Evolutionary conservation across 1,140 invertebrate genomes (phyloP).

Genomic region (Brachystomella parvula): DNA sequence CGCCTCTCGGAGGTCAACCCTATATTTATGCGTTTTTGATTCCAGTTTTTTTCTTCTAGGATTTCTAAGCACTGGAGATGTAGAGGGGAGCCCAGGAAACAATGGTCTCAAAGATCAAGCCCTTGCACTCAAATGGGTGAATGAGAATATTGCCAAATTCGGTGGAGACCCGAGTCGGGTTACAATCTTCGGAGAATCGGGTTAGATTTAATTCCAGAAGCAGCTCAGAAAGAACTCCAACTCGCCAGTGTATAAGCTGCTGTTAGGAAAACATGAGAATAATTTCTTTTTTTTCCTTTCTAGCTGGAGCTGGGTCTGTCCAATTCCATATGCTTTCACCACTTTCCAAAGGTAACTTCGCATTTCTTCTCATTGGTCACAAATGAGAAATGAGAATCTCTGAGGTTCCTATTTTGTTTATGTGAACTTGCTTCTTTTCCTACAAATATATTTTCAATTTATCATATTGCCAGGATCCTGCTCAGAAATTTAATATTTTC

Average conservation of each 20-base stretch:
- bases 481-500: too few relatives aligned
- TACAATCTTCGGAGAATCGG: conserved; percentile 3
- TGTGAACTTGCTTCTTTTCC: too few relatives aligned
- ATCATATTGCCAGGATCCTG: too few relatives aligned
- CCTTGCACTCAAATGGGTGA: conserved; percentile 19
- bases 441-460: too few relatives aligned
- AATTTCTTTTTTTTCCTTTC: background rate
- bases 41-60: too few relatives aligned
- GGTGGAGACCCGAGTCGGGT: conserved; percentile 18
- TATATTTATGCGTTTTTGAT: background rate
- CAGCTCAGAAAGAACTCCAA: background rate
- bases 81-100: conserved; percentile 17
- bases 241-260: conserved; percentile 13
- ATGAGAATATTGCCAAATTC: conserved; percentile 26
- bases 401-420: conserved; percentile 3
- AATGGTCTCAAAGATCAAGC: conserved; percentile 25
- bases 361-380: too few relatives aligned
- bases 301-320: conserved; percentile 33
- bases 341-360: conserved; percentile 27
- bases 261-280: conserved; percentile 8
- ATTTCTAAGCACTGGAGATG: conserved; percentile 19
- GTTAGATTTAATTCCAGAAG: background rate
- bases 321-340: conserved; percentile 36
- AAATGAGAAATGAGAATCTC: too few relatives aligned
- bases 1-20: too few relatives aligned